Conservation (phyloP, 2,888 invertebrate genomes). For the Mayetiola destructor region DNA sequence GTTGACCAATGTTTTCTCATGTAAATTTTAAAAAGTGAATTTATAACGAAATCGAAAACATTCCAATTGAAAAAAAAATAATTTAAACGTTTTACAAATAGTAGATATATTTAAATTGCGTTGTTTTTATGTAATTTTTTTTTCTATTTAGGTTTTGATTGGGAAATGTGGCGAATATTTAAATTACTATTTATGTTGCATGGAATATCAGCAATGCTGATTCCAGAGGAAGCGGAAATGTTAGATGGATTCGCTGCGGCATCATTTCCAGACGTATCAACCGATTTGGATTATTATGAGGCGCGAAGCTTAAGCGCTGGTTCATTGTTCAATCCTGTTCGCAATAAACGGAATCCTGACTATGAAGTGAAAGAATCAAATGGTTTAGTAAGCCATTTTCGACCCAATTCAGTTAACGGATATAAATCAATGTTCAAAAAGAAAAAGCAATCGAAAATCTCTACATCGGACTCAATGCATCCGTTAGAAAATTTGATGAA, state of each 20-base stretch:
- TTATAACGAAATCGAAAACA: too few relatives aligned
- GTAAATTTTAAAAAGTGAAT: too few relatives aligned
- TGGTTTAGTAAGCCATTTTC: conserved; percentile 21
- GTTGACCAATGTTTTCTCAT: too few relatives aligned
- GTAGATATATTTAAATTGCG: too few relatives aligned
- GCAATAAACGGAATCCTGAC: conserved; percentile 23
- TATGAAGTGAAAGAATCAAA: conserved; percentile 20
- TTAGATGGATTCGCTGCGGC: conserved; percentile 27
- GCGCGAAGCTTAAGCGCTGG: conserved; percentile 22
- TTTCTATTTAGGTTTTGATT: too few relatives aligned
- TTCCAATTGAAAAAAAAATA: too few relatives aligned
- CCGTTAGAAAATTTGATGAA: not conserved
- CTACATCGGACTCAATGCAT: not conserved
- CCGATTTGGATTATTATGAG: conserved; percentile 25
- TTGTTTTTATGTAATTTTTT: too few relatives aligned
- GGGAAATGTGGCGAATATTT: not conserved
- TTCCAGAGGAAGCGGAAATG: conserved; percentile 29
- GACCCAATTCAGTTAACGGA: conserved; percentile 14
- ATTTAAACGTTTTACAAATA: too few relatives aligned
- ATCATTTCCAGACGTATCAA: conserved; percentile 23
- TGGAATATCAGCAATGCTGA: conserved; percentile 20
- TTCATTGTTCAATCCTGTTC: conserved; percentile 25
- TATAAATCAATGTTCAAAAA: not conserved
- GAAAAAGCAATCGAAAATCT: not conserved
- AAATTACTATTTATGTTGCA: not conserved